Conservation (phyloP, 2,888 invertebrate species). For the Timema podura region DNA sequence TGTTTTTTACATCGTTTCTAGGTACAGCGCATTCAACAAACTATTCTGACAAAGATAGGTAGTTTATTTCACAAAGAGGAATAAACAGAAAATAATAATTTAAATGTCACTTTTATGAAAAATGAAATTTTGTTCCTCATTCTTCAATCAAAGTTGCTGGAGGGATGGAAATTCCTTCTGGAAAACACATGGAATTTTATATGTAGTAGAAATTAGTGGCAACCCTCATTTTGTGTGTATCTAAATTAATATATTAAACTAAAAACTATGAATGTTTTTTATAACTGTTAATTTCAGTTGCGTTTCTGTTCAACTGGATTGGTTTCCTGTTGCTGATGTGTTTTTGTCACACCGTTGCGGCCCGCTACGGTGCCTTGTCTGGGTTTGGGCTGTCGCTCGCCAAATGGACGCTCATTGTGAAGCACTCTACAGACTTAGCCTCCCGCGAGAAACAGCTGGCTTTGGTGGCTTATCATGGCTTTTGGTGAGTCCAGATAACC, state of each 20-base stretch:
- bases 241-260: no score
- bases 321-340: conserved; percentile 89
- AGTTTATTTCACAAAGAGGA: no score
- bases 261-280: no score
- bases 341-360: conserved; percentile 91
- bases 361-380: conserved; percentile 86
- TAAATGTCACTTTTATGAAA: no score
- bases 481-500: conserved; percentile 73
- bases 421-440: conserved; percentile 82
- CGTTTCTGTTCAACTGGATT: conserved; percentile 95
- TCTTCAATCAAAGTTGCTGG: no score
- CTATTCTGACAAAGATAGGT: no score
- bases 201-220: neutral
- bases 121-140: neutral
- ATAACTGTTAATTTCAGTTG: conserved; percentile 57
- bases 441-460: conserved; percentile 85
- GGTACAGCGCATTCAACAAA: no score
- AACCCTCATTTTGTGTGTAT: no score
- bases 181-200: neutral
- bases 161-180: neutral
- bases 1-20: conserved; percentile 89
- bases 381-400: conserved; percentile 90
- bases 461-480: conserved; percentile 90
- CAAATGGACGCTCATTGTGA: conserved; percentile 93
- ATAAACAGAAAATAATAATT: no score